Base-by-base conservation (phyloP, 2,888 invertebrate genomes). In the Pyrrhia umbra region DNA sequence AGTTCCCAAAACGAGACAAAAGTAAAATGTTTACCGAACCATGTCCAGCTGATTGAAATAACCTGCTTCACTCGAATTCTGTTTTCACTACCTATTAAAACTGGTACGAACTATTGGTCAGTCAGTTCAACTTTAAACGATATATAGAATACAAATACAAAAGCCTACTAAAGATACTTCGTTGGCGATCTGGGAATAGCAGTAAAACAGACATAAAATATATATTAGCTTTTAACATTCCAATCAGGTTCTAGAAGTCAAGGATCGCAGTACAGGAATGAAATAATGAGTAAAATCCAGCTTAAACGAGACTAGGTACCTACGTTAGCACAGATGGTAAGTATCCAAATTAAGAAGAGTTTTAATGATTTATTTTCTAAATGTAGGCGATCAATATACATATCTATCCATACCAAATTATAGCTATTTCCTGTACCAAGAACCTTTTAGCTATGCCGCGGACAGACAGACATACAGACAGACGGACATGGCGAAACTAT, bases 11-110 rank as follows among this genome's bases (percentile, higher is more conserved):
- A 58, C 49, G 37, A 55, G 37, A 20, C 62, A 61, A 37, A 58
- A 50, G 54, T 51, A 37, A 67, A 60, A 68, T 71, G 45, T 73
- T 71, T 68, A 68, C 71, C 47, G n/a, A 62, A 37, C 10, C 54
- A 25, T 20, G 43, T 45, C 71, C 71, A 75, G 75, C 72, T 75
- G 75, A 75, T 72, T 75, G 58, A 54, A 75, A 61, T 61, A 64
- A 61, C 76, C 47, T 40, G 72, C 60, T 67, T 16, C 23, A 50
- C 39, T 25, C 8, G 39, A 16, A 39, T 46, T 61, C 56, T 75
- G 64, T 75, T 68, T 75, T 65, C 34, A 49, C 59, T 57, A 47
- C 23, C 62, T 54, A 72, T 76, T 76, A 76, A 57, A 56, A 73
- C 40, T 52, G 39, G 52, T 42, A 52, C 40, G 45, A 55, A 25